A percentile compares a stretch with the other conserved stretches of the same genome.
Evolutionary conservation across 2,797 vertebrate genomes (phyloP).

Genomic region (Epinephelus coioides): DNA sequence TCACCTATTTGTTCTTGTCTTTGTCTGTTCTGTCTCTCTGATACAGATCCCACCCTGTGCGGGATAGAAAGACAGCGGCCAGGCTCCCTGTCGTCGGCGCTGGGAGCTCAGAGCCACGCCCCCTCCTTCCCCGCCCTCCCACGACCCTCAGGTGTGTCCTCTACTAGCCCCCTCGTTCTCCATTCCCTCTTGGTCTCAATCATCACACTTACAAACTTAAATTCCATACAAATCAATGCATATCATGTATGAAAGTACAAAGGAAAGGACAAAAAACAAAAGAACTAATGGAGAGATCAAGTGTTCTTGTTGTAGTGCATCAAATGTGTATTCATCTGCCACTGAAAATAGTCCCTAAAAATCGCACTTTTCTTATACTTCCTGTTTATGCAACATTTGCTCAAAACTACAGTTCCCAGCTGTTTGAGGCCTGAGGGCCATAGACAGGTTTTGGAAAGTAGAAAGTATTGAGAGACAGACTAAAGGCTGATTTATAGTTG

Average conservation of each 20-base stretch:
- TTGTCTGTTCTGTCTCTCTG: slow-evolving; percentile 1
- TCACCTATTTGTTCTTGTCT: slow-evolving; percentile 15
- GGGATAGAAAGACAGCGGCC: slow-evolving; percentile 86
- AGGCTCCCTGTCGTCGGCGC: slow-evolving; percentile 81
- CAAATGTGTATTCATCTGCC: neutral
- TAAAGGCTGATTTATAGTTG: too few species aligned
- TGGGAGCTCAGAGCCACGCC: slow-evolving; percentile 79
- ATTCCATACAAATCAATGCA: neutral
- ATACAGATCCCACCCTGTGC: slow-evolving; percentile 80
- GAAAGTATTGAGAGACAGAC: too few species aligned
- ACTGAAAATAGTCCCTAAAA: slow-evolving; percentile 8
- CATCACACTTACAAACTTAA: neutral
- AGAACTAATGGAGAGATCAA: neutral
- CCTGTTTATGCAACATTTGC: too few species aligned
- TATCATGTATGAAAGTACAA: neutral
- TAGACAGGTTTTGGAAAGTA: too few species aligned
- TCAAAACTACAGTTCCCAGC: too few species aligned
- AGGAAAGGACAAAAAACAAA: neutral
- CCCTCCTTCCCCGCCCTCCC: slow-evolving; percentile 88
- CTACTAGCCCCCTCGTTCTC: neutral
- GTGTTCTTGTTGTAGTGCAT: neutral
- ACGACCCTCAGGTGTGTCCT: slow-evolving; percentile 84
- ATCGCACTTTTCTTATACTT: neutral
- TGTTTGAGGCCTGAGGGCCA: too few species aligned
- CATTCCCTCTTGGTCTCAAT: neutral